Evolutionary conservation across 2,113 vertebrate species (phyloP), one percentile per base, ranked within the genome.

Genomic region (Rhabdornis inornatus): DNA sequence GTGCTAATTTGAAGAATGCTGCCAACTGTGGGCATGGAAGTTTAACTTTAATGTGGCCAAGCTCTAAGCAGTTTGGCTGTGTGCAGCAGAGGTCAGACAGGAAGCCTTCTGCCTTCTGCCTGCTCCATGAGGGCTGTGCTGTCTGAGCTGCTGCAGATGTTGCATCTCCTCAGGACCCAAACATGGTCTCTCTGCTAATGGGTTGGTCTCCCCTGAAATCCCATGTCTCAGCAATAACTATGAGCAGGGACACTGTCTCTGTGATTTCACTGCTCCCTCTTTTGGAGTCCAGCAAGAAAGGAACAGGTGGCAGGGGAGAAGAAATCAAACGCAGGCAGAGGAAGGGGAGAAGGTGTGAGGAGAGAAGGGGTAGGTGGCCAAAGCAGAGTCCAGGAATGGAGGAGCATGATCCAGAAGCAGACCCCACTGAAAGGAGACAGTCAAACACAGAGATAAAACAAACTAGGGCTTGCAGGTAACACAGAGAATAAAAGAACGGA

Each of bases 221-320:
- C 22, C 24, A 8, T 5, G 16, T 16, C 24, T 57, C 45, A 24
- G 6, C 16, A 72, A 31, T 24, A 52, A 6, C 59, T 52, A 4
- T 21, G 3, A 69, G 50, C 7, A 18, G 19, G 13, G 11, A 81
- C n/a, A 39, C 18, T 9, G 19, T n/a, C 37, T 11, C 40, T 31
- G 19, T 70, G 69, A 63, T 84, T 70, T 87, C 52, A 78, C 20
- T 87, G 47, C 68, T 81, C 42, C 50, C 50, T 81, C 64, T 89
- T 94, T 94, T 57, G 69, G 60, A 81, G 27, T 45, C 25, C 35
- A 59, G 25, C 12, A 37, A 89, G 40, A 68, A 85, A 84, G 7
- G 57, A 89, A 61, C 31, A 27, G 35, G 35, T 63, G 25, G 1
- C 25, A 63, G 28, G 6, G 15, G 15, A 74, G 21, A 60, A 91